Evolutionary conservation across 1,140 invertebrate genomes (phyloP), one percentile per base, ranked within the genome.

Genomic region (Augochlora pura): DNA sequence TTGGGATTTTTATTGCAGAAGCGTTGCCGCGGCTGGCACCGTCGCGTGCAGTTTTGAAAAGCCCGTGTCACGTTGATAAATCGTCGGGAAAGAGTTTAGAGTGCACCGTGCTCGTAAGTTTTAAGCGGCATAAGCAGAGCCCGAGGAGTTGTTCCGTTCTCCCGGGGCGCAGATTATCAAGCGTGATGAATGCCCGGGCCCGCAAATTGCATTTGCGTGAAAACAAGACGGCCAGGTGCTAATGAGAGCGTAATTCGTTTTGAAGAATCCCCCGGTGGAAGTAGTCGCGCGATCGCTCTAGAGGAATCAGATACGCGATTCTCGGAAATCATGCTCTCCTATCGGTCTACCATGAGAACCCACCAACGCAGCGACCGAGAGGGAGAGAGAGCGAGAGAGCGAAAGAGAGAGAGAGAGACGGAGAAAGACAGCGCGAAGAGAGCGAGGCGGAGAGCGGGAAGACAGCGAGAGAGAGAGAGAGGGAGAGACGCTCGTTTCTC

Each of bases 221-320:
- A 69, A 77, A 77, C 67, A 77, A 39, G 62, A 9, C 42, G 21
- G 9, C 52, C 10, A 68, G 67, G 67, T 71, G 75, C 46, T 77
- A 77, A 77, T 71, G 68, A 52, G 54, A 70, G 42, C 16, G 62
- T 74, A 65, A 74, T 65, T 65, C 60, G 42, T 64, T 46, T 46
- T 46, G 25, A 76, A 62, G 42, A n/a, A 77, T 69, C 66, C 67
- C 32, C 16, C 21, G 62, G 32, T 39, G 23, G 57, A 59, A 38
- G 27, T n/a, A 14, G 62, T 39, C 8, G 18, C 18, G 18, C 62
- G 32, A 64, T 64, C 62, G 8, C 25, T 38, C 32, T 21, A 10
- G n/a, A 23, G 10, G 32, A 42, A 25, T 63, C 66, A 46, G 49
- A 38, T 60, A 42, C 14, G 10, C 38, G 64, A 42, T 77, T 71